phyloP scores from a whole-genome alignment of 2,888 invertebrate genomes.

The Cheilosia impressa region DNA sequence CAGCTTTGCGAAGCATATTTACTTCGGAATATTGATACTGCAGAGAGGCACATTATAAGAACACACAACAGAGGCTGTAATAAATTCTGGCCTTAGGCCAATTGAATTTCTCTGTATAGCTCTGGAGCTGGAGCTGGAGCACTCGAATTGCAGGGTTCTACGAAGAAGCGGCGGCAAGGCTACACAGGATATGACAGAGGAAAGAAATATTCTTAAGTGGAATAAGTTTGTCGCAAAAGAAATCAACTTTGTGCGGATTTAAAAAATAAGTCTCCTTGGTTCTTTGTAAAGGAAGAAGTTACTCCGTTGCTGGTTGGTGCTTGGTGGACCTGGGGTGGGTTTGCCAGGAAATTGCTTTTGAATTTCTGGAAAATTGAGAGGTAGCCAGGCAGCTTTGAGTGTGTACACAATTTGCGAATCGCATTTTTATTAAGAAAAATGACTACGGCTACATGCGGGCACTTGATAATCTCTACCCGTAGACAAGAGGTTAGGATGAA shows the following conservation, averaged over 20 bases:
- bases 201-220: conserved; percentile 25
- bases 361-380: conserved; percentile 6
- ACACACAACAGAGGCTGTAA: conserved; percentile 37
- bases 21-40: conserved; percentile 58
- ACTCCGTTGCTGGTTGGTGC: neutral
- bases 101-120: conserved; percentile 45
- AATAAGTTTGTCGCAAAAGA: conserved; percentile 24
- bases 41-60: conserved; percentile 12
- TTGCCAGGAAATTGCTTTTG: conserved; percentile 27
- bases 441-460: neutral
- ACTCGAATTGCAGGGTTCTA: conserved; percentile 3
- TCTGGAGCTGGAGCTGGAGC: neutral
- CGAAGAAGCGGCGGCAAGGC: neutral
- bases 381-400: neutral
- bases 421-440: conserved; percentile 38
- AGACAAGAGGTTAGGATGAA: too few species aligned
- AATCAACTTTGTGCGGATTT: conserved; percentile 50
- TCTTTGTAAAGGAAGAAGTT: neutral
- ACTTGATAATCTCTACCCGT: too few species aligned
- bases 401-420: conserved; percentile 32
- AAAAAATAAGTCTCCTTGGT: conserved; percentile 25
- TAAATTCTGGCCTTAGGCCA: conserved; percentile 66
- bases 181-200: neutral
- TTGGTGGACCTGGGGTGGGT: neutral
- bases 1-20: conserved; percentile 58